Evolutionary conservation across 2,113 vertebrate species (phyloP).

Genomic region (Mixornis gularis): DNA sequence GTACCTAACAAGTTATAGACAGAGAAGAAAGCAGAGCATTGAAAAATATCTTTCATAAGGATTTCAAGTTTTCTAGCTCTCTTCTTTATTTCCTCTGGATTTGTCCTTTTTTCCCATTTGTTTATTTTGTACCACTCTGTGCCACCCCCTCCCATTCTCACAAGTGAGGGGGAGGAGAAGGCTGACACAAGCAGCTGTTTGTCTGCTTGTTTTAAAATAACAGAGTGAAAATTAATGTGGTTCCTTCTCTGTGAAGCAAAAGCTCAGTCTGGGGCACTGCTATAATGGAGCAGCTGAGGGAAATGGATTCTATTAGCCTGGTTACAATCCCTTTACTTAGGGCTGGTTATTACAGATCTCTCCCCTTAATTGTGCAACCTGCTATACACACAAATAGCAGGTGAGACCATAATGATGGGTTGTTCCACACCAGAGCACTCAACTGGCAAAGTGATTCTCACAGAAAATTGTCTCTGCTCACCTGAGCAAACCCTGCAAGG

Average conservation of each 20-base stretch:
- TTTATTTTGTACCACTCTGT: neutral
- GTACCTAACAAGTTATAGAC: neutral
- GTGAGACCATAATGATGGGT: neutral
- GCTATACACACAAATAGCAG: constrained; percentile 20
- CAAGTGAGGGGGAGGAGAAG: neutral
- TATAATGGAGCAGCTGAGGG: neutral
- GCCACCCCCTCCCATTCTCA: neutral
- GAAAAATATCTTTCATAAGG: neutral
- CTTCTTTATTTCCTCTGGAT: neutral
- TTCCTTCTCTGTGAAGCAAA: neutral
- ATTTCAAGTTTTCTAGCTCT: neutral
- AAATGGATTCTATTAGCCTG: constrained; percentile 15
- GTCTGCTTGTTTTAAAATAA: neutral
- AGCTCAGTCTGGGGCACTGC: neutral
- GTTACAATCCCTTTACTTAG: constrained; percentile 5
- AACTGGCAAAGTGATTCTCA: neutral
- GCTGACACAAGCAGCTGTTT: neutral
- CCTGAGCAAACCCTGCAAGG: neutral
- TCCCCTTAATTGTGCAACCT: constrained; percentile 26
- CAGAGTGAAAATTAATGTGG: neutral
- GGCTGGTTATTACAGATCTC: constrained; percentile 14
- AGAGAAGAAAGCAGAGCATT: neutral
- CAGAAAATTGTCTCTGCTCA: constrained; percentile 27
- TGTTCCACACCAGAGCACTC: neutral
- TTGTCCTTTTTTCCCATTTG: neutral